Percentiles rank a stretch among this genome's conserved stretches.
These are phyloP conservation scores for Cheilinus undulatus DNA, from an alignment of 2,113 vertebrate species.

Conservation along the genomic window DNA sequence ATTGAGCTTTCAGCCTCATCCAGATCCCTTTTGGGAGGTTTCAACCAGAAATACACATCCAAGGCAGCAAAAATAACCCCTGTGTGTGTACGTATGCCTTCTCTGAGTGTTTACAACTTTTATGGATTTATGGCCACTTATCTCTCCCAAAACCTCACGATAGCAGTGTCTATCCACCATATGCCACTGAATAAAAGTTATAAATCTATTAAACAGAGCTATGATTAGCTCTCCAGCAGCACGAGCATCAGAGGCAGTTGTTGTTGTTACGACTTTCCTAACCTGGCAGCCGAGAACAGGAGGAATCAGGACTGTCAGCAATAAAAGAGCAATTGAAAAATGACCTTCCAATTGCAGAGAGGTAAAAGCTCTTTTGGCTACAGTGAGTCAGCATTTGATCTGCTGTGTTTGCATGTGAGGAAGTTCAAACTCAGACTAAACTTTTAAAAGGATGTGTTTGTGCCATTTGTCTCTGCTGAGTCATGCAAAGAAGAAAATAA, in stretches of 20 bases:
- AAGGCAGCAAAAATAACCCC: constrained; percentile 43
- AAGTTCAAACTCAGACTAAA: constrained; percentile 12
- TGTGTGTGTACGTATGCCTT: constrained; percentile 15
- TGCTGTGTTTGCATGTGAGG: constrained; percentile 22
- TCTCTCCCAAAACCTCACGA: constrained; percentile 46
- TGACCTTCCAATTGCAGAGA: constrained; percentile 4
- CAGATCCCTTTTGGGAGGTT: constrained; percentile 41
- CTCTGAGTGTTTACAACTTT: constrained; percentile 35
- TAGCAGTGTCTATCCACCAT: constrained; percentile 68
- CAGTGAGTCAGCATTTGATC: constrained; percentile 30
- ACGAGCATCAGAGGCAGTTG: constrained; percentile 14
- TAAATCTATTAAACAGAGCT: constrained; percentile 64
- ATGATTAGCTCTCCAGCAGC: constrained; percentile 38
- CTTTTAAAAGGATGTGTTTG: constrained; percentile 29
- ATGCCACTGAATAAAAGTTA: constrained; percentile 58
- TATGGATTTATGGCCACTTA: constrained; percentile 64
- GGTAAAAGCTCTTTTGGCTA: constrained; percentile 69
- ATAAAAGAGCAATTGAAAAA: constrained; percentile 31
- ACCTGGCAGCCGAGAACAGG: constrained; percentile 34
- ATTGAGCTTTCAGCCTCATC: constrained; percentile 36
- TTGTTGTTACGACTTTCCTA: constrained; percentile 22
- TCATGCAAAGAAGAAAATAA: neutral
- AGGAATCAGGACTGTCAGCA: constrained; percentile 27
- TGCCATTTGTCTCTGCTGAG: constrained; percentile 14
- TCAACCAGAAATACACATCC: constrained; percentile 28